phyloP scores from a whole-genome alignment of 1,140 invertebrate genomes.

The Lamellibrachia luymesi region DNA sequence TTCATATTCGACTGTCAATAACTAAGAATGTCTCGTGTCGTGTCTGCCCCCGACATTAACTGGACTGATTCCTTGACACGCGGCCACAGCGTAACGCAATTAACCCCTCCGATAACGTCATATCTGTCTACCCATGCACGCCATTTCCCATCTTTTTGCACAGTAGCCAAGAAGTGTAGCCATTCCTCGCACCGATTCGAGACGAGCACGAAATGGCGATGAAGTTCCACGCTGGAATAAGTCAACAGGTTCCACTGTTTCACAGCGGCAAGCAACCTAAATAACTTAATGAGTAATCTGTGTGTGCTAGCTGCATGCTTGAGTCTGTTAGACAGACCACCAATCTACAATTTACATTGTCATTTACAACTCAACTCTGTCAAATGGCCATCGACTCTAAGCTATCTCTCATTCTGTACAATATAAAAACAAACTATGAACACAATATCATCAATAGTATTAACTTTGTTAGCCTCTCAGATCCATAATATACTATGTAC shows the following conservation, averaged over 20 bases:
- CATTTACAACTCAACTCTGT: not conserved
- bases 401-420: not conserved
- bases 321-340: not conserved
- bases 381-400: not conserved
- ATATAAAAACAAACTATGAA: constrained; percentile 6
- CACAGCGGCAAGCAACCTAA: not conserved
- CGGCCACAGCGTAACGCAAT: not conserved
- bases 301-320: not conserved
- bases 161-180: not conserved
- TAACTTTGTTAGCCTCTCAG: not conserved
- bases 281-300: not conserved
- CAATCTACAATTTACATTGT: not conserved
- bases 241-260: not conserved
- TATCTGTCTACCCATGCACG: not conserved
- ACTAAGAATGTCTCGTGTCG: not conserved
- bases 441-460: constrained; percentile 5
- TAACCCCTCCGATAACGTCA: not conserved
- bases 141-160: not conserved
- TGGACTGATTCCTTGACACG: too few species aligned
- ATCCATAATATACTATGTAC: constrained; percentile 5
- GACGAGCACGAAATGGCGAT: not conserved
- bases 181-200: not conserved
- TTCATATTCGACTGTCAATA: not conserved
- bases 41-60: too few species aligned
- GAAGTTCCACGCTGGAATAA: not conserved